phyloP scores from a whole-genome alignment of 2,888 invertebrate species.

The Dynastes tityus region DNA sequence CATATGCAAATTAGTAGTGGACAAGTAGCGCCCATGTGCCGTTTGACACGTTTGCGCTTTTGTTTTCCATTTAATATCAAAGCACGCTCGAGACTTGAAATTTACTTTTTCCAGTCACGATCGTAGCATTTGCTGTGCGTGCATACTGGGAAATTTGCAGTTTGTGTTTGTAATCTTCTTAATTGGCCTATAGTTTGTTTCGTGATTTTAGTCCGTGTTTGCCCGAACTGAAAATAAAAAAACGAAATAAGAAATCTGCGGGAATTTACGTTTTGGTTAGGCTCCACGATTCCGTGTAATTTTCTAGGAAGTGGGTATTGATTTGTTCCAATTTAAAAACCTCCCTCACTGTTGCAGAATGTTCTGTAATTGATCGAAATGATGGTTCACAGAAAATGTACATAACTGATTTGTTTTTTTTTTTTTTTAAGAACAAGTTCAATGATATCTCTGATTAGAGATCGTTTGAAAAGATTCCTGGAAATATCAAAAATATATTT shows the following conservation, averaged over 20 bases:
- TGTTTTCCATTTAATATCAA: slow-evolving; percentile 24
- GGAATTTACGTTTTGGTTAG: slow-evolving; percentile 6
- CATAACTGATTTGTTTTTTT: no score
- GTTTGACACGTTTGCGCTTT: slow-evolving; percentile 36
- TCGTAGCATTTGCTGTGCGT: slow-evolving; percentile 17
- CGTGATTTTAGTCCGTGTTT: not conserved
- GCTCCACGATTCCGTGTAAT: not conserved
- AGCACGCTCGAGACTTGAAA: slow-evolving; percentile 6
- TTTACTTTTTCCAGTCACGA: slow-evolving; percentile 30
- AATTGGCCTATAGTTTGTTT: not conserved
- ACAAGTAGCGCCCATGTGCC: slow-evolving; percentile 30
- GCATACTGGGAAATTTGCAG: slow-evolving; percentile 22
- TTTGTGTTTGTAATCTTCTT: slow-evolving; percentile 18
- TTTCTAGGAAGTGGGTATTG: no score
- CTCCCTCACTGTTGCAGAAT: no score
- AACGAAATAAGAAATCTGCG: not conserved
- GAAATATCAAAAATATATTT: no score
- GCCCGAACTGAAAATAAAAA: not conserved
- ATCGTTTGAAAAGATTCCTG: no score
- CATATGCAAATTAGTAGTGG: slow-evolving; percentile 29
- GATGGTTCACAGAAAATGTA: no score
- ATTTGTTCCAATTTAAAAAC: no score
- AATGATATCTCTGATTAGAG: no score
- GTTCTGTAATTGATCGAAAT: no score
- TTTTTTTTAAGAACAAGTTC: no score